These are phyloP conservation scores for Aplochiton taeniatus DNA, from an alignment of 2,797 vertebrate genomes.

Conservation along the genomic window DNA sequence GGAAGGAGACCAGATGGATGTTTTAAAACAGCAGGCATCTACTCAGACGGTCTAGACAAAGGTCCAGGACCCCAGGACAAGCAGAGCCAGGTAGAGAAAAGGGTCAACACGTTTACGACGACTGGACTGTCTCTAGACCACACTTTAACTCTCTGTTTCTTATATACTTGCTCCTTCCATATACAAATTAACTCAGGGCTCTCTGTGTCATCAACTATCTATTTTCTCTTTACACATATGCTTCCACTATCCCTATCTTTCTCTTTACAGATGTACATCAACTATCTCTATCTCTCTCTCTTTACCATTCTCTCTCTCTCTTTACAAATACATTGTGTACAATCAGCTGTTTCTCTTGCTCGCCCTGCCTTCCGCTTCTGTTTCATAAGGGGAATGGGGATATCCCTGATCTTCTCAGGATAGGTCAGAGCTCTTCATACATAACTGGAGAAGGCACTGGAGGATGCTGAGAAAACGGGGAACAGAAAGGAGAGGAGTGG, in stretches of 20 bases:
- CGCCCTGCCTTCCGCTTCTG: neutral
- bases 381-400: neutral
- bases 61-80: conserved; percentile 44
- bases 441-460: neutral
- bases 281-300: neutral
- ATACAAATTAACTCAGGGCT: too few relatives aligned
- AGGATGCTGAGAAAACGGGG: neutral
- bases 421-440: neutral
- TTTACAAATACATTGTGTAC: neutral
- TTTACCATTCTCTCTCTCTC: neutral
- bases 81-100: conserved; percentile 46
- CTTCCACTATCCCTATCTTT: neutral
- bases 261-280: neutral
- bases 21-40: conserved; percentile 50
- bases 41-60: conserved; percentile 48
- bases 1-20: neutral
- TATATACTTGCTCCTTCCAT: too few relatives aligned
- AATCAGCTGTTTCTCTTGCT: neutral
- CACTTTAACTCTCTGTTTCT: neutral
- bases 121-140: conserved; percentile 52
- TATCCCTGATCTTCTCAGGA: neutral
- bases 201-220: conserved; percentile 8
- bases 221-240: too few relatives aligned
- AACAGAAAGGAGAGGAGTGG: neutral
- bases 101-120: conserved; percentile 42